Evolutionary conservation across 2,113 vertebrate genomes (phyloP), one percentile per base, ranked within the genome.

Genomic region (Propithecus coquereli): DNA sequence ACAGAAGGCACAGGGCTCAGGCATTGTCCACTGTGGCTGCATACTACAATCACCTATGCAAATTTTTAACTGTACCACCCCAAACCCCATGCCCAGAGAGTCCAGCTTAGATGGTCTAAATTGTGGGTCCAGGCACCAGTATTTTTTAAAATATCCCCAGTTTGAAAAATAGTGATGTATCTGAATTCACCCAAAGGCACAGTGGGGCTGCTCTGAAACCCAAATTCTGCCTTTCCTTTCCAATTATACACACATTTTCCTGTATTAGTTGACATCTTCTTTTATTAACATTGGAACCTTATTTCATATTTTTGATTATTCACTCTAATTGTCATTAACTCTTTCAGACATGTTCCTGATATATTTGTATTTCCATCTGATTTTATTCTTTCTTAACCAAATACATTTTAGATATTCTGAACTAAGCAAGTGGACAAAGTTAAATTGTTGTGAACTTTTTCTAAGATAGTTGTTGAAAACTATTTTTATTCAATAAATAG

Each of bases 361-460:
- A 54, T 73, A 85, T 54, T 70, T 91, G n/a, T 73, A 92, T 73
- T 92, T 94, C 87, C 40, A 20, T 66, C 65, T 88, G 11, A 79
- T 76, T 86, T 65, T 91, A 61, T 82, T 87, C 70, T 93, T 93
- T 95, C 27, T 57, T 92, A 91, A 79, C 40, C 17, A 82, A 96
- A 94, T 74, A 65, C 47, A 57, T 90, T 80, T 80, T 65, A 43
- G 34, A 12, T 71, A 77, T 61, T 13, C 61, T 91, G 77, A 97
- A 88, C 50, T 61, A 97, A 81, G 8, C 59, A 91, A 79, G 30
- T 63, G 23, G 17, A 94, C 11, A 87, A 66, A 61, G 22, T 52
- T 63, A 66, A 93, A 73, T 50, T 50, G 79, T 73, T 70, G 10
- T 34, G 57, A 90, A 68, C 22, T 61, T 65, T 87, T 94, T 71